Evolutionary conservation across 2,113 vertebrate genomes (phyloP), one percentile per base, ranked within the genome.

Genomic region (Ploceus nigricollis): DNA sequence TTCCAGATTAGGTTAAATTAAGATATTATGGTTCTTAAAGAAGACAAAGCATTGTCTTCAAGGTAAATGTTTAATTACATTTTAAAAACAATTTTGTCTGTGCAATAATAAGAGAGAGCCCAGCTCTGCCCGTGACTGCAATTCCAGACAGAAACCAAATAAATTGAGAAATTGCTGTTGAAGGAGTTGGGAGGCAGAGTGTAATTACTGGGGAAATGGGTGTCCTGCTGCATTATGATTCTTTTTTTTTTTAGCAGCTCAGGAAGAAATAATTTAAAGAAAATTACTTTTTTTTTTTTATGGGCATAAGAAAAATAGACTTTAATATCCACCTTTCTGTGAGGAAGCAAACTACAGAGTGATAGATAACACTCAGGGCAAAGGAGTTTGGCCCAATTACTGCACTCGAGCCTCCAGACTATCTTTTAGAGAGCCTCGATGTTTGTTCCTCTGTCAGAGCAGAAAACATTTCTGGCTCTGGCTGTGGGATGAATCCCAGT

Each of bases 11-110:
- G 82, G 84, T 87, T 91, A 82, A 94, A 95, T 93, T 87, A 93
- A 90, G 89, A 95, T 86, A 58, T 54, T 82, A 11, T n/a, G 83
- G 54, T 93, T 94, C 95, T 86, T 86, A 84, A 91, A 76, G 78
- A 82, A 68, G 90, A 82, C 83, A 94, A 90, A 94, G 54, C 76
- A 30, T 82, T 94, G 69, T 82, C 79, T 86, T 94, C 82, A 82
- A 97, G 91, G 85, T 89, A 94, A 95, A 83, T 73, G 81, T 89
- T 93, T 94, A 94, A 96, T 97, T 96, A 73, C 84, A 89, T 95
- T 96, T 93, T 45, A 15, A 54, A 91, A 82, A 39, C 69, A 72
- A 81, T 93, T 96, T 95, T 50, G 66, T 16, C 63, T 42, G 28
- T 33, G 48, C 64, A 93, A 47, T 51, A 82, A 79, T 24, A 61